Base-by-base conservation (phyloP, 92 coral and sea anemone species). In the Porites rus region DNA sequence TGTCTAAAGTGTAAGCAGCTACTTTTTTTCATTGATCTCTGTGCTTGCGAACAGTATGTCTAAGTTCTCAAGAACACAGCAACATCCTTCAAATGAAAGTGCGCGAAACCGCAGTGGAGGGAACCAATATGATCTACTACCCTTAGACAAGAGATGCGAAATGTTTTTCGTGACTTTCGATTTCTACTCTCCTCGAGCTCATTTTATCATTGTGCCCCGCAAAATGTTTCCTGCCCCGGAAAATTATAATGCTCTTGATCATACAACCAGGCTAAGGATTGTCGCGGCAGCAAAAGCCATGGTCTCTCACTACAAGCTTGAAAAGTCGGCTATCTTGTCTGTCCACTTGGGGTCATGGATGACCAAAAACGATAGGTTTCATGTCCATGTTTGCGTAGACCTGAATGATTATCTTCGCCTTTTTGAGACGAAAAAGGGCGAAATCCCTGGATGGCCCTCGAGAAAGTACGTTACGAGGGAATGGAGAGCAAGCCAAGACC, bases 301-400 rank as follows among this genome's bases (percentile, higher is more conserved):
- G 87, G 79, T 92, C 63, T 76, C 93, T 14, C 74, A 72, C 69
- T 92, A 84, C 43, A 14, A 75, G 0, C 84, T 94, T 46, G 53
- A 81, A 52, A 65, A 78, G 66, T 60, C 38, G 10, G 90, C 80
- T 10, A 72, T 88, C 24, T 64, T 94, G 65, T 94, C 98, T 8
- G 65, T 94, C 52, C 98, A 94, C 69, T 88, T 93, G 61, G 98
- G 98, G 1, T 90, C 93, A 1, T 94, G 98, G 95, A 79, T 87
- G 51, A 84, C 94, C 16, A 81, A 75, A 14, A 90, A 90, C 82
- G 14, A 66, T 12, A 87, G 43, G 77, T 94, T 92, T 64, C 94
- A 84, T 58, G 93, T 87, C 69, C 95, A 93, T 28, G 78, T 94
- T 46, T 94, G 94, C 56, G 84, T 86, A 6, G 92, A 86, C 65